phyloP scores from a whole-genome alignment of 2,113 vertebrate species.

The Fregata magnificens region DNA sequence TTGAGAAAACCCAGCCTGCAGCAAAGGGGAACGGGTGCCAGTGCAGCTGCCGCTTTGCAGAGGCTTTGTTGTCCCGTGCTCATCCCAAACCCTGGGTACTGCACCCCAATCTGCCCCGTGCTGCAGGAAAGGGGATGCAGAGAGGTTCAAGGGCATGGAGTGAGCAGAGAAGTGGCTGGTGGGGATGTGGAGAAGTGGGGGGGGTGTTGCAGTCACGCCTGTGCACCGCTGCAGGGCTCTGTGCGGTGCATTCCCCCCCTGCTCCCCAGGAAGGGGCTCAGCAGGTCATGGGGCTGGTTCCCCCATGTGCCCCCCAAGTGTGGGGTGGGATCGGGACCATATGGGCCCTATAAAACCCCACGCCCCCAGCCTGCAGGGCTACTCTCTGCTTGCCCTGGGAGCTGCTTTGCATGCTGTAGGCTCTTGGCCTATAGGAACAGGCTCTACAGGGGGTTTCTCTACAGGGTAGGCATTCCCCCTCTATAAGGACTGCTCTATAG shows the following conservation, averaged over 20 bases:
- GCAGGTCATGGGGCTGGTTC: not conserved
- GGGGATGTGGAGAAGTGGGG: not conserved
- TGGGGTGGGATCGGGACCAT: not conserved
- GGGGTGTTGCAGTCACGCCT: accelerated
- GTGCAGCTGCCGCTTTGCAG: not conserved
- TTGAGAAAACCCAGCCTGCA: not conserved
- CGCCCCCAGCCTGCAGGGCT: not conserved
- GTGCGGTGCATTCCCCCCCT: not conserved
- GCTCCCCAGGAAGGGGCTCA: not conserved
- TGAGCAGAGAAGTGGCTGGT: accelerated
- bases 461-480: accelerated
- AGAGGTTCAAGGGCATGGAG: not conserved
- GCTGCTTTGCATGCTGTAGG: not conserved
- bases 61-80: accelerated
- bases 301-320: accelerated
- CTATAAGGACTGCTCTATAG: not conserved
- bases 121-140: accelerated
- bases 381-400: not conserved
- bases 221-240: not conserved
- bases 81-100: not conserved
- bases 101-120: accelerated
- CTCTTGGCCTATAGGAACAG: not conserved
- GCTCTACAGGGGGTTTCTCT: not conserved
- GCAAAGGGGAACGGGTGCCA: accelerated
- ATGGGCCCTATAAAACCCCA: not conserved